Evolutionary conservation across 2,797 vertebrate species (phyloP).

Genomic region (Acanthurus leucopareius): DNA sequence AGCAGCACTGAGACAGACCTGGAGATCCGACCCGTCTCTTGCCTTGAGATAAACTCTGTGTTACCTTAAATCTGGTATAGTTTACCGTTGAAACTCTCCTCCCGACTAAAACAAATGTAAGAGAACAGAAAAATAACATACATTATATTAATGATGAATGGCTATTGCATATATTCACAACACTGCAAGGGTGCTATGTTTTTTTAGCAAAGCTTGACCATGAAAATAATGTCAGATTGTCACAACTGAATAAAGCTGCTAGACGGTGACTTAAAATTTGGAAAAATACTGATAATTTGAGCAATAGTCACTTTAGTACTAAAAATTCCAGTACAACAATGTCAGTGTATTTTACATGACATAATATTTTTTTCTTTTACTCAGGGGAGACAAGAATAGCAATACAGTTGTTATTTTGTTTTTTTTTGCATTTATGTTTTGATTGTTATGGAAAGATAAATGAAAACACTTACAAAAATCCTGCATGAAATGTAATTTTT

Average conservation of each 20-base stretch:
- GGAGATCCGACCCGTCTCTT: conserved; percentile 38
- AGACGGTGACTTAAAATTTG: not conserved
- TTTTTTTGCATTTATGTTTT: not conserved
- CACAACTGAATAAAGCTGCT: not conserved
- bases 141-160: conserved; percentile 21
- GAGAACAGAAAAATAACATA: conserved; percentile 3
- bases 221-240: not conserved
- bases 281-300: not conserved
- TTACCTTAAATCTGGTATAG: conserved; percentile 54
- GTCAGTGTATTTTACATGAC: not conserved
- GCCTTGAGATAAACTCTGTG: conserved; percentile 46
- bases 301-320: not conserved
- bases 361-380: not conserved
- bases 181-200: not conserved
- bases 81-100: conserved; percentile 39
- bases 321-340: not conserved
- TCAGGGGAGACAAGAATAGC: not conserved
- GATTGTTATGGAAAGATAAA: not conserved
- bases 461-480: not conserved
- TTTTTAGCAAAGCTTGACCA: not conserved
- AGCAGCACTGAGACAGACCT: conserved; percentile 40
- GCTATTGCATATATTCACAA: not conserved
- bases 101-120: conserved; percentile 24
- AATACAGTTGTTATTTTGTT: not conserved
- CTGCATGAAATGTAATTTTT: not conserved